phyloP scores from a whole-genome alignment of 2,797 vertebrate genomes.

The Urophycis tenuis region DNA sequence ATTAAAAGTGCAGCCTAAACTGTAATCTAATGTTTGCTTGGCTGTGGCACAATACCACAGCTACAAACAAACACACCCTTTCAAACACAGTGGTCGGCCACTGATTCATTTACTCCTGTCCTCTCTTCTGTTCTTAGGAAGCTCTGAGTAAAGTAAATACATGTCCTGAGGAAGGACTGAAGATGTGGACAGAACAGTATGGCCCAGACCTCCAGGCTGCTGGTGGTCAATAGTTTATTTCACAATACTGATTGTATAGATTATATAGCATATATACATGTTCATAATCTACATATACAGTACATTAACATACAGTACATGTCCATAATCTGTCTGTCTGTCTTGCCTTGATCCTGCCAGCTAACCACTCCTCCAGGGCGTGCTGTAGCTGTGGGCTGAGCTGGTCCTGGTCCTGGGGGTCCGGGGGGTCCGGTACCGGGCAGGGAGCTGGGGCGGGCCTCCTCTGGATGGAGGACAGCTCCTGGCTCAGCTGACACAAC shows the following conservation, averaged over 20 bases:
- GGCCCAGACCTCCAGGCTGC: too few relatives aligned
- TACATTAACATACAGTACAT: too few relatives aligned
- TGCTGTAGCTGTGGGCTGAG: conserved; percentile 59
- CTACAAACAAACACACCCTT: not conserved
- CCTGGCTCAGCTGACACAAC: conserved; percentile 48
- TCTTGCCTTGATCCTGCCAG: conserved; percentile 47
- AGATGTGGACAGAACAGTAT: too few relatives aligned
- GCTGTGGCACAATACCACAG: not conserved
- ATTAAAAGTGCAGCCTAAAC: not conserved
- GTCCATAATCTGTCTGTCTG: too few relatives aligned
- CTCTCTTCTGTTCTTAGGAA: too few relatives aligned
- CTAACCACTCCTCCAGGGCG: conserved; percentile 60
- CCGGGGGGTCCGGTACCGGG: conserved; percentile 17
- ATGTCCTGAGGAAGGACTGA: too few relatives aligned
- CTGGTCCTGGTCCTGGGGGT: not conserved
- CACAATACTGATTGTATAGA: too few relatives aligned
- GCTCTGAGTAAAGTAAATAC: too few relatives aligned
- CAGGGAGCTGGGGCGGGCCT: conserved; percentile 30
- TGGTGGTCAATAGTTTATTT: too few relatives aligned
- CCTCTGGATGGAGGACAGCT: conserved; percentile 40
- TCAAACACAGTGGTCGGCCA: not conserved
- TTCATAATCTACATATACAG: too few relatives aligned
- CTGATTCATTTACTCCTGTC: not conserved
- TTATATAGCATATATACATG: too few relatives aligned
- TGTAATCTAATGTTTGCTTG: not conserved